Base-by-base conservation (phyloP, 2,797 vertebrate species). In the Rhinatrema bivittatum region DNA sequence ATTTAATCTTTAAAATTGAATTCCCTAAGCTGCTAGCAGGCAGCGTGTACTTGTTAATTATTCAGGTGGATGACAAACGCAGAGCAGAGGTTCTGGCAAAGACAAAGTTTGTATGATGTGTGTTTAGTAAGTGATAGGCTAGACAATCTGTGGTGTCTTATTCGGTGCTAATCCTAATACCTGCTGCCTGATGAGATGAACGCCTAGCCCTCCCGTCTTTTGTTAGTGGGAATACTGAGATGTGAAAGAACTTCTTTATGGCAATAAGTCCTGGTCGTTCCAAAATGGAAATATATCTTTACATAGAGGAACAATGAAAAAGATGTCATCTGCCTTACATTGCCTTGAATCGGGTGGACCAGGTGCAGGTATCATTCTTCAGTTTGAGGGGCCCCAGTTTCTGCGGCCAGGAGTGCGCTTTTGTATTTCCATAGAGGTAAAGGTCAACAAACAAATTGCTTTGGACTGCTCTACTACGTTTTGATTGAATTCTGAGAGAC, bases 21-120 rank as follows among this genome's bases (percentile, higher is more conserved):
- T 83, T 82, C 79, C 75, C 78, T 78, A 71, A 74, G 68, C 75
- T 79, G 78, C 76, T 82, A 73, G 82, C 81, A 85, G 79, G 81
- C 79, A 72, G 73, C 84, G 83, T 87, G 82, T 87, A 81, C 73
- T 84, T 79, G 76, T 86, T 86, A 87, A 86, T 85, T 87, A 87
- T 87, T 86, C 79, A 84, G 78, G 82, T 81, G 78, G 82, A 79
- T 81, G 81, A 84, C 81, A 86, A 85, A 86, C 81, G 79, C 82
- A 78, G 81, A 86, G 82, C 78, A 78, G 78, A 85, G 76, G 79
- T 81, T 85, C 80, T 82, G 45, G 78, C 81, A 79, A 80, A 84
- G 79, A 81, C 79, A 80, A 84, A 83, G 76, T 84, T 82, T 82
- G 81, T 83, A 79, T 80, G 82, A 80, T 80, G 81, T 76, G 55